Percentiles rank a stretch among this genome's conserved stretches.
These are phyloP conservation scores for Catocala fraxini DNA, from an alignment of 2,888 invertebrate species.

Conservation along the genomic window DNA sequence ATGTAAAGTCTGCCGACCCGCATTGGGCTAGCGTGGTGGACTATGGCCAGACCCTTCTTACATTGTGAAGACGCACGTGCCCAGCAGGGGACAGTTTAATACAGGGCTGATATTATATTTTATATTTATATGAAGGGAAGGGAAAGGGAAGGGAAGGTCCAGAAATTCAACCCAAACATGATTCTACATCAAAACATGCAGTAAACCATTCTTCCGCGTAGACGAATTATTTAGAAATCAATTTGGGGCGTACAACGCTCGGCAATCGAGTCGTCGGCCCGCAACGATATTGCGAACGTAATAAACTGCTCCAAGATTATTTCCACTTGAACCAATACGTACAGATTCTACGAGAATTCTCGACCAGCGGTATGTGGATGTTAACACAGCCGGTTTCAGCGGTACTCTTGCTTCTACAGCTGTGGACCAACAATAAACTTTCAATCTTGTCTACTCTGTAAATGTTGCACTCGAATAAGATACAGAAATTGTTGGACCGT, in stretches of 20 bases:
- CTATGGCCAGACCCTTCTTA: too few species aligned
- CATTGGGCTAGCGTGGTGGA: too few species aligned
- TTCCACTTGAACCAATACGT: slow-evolving; percentile 71
- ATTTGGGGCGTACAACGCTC: slow-evolving; percentile 58
- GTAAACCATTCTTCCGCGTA: slow-evolving; percentile 29
- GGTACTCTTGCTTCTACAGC: slow-evolving; percentile 12
- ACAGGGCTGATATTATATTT: too few species aligned
- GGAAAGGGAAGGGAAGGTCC: too few species aligned
- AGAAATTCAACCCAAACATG: neutral
- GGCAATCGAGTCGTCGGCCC: slow-evolving; percentile 57
- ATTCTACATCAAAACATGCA: slow-evolving; percentile 10
- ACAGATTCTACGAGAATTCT: slow-evolving; percentile 44
- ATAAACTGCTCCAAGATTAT: slow-evolving; percentile 73
- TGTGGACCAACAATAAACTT: slow-evolving; percentile 17
- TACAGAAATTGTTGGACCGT: too few species aligned
- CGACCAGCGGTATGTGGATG: slow-evolving; percentile 34
- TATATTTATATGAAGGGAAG: too few species aligned
- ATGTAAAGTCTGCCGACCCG: too few species aligned
- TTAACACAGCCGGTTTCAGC: slow-evolving; percentile 35
- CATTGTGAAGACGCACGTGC: too few species aligned
- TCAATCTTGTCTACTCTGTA: slow-evolving; percentile 17
- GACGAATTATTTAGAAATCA: slow-evolving; percentile 68
- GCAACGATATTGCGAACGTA: slow-evolving; percentile 74
- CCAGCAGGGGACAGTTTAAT: too few species aligned
- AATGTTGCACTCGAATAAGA: slow-evolving; percentile 8